These are phyloP conservation scores for Oscheius sp. DNA, from an alignment of 2,888 invertebrate species.

Conservation along the genomic window DNA sequence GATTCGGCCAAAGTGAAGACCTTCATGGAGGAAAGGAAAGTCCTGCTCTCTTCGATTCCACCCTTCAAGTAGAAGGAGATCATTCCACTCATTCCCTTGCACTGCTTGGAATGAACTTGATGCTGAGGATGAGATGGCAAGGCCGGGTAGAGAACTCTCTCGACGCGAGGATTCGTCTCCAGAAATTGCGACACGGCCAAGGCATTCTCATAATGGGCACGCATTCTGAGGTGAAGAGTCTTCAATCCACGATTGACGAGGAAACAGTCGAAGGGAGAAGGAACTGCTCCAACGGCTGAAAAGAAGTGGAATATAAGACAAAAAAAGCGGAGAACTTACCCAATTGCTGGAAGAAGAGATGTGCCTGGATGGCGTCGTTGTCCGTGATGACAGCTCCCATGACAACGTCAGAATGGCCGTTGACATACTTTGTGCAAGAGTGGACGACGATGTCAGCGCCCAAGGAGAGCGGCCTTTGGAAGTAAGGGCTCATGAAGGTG, in stretches of 20 bases:
- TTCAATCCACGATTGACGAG: conserved; percentile 89
- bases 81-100: conserved; percentile 88
- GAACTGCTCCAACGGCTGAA: conserved; percentile 88
- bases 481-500: conserved; percentile 80
- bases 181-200: conserved; percentile 85
- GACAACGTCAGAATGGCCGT: conserved; percentile 95
- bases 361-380: conserved; percentile 81
- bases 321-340: conserved; percentile 40
- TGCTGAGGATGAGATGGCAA: conserved; percentile 88
- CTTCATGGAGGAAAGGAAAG: conserved; percentile 82
- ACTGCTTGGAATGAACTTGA: conserved; percentile 84
- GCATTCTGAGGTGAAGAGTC: conserved; percentile 91
- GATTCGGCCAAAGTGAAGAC: conserved; percentile 90
- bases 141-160: conserved; percentile 79
- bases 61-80: conserved; percentile 89
- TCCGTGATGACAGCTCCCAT: conserved; percentile 90
- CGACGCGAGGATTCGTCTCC: conserved; percentile 83
- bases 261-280: conserved; percentile 95
- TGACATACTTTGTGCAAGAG: conserved; percentile 96
- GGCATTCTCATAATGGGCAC: conserved; percentile 85
- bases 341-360: conserved; percentile 80
- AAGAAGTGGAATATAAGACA: conserved; percentile 1
- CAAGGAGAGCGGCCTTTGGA: conserved; percentile 83
- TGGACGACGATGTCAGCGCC: conserved; percentile 92
- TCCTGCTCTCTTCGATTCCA: conserved; percentile 81